Percentiles rank a stretch among this genome's conserved stretches.
Conservation (phyloP, 2,797 vertebrate species). For the Tauraco hartlaubi region DNA sequence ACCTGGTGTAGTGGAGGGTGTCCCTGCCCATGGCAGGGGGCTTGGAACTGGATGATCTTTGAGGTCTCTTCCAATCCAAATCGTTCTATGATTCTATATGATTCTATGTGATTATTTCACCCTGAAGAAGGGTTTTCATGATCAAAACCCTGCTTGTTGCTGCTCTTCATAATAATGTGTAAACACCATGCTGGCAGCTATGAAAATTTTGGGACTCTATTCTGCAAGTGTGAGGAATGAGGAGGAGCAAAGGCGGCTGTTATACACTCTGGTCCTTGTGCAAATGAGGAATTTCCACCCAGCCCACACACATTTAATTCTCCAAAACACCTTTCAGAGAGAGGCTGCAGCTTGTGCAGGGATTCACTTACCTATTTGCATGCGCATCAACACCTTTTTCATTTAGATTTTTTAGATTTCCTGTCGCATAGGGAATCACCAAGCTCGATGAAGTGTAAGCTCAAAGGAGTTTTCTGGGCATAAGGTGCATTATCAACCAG, state of each 20-base stretch:
- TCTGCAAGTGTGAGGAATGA: neutral
- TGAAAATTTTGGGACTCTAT: neutral
- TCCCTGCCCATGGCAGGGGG: too few species aligned
- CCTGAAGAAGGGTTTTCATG: neutral
- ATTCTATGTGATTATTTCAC: neutral
- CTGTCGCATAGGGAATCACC: neutral
- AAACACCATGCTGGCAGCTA: neutral
- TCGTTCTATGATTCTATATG: too few species aligned
- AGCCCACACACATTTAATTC: neutral
- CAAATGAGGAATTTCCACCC: constrained; percentile 1
- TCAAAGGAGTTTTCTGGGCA: neutral
- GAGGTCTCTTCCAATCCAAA: too few species aligned
- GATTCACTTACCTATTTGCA: neutral
- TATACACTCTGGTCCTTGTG: neutral
- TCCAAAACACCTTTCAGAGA: neutral
- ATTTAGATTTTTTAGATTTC: neutral
- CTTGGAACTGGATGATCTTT: too few species aligned
- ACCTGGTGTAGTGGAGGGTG: too few species aligned
- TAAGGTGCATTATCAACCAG: neutral
- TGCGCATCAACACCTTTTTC: neutral
- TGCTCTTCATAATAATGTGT: neutral
- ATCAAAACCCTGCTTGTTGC: neutral
- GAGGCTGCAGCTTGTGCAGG: neutral
- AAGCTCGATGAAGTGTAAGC: neutral
- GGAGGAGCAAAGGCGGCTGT: neutral